A percentile compares a stretch with the other conserved stretches of the same genome.
Conservation (phyloP, 2,113 vertebrate species). For the Hyla sarda region DNA sequence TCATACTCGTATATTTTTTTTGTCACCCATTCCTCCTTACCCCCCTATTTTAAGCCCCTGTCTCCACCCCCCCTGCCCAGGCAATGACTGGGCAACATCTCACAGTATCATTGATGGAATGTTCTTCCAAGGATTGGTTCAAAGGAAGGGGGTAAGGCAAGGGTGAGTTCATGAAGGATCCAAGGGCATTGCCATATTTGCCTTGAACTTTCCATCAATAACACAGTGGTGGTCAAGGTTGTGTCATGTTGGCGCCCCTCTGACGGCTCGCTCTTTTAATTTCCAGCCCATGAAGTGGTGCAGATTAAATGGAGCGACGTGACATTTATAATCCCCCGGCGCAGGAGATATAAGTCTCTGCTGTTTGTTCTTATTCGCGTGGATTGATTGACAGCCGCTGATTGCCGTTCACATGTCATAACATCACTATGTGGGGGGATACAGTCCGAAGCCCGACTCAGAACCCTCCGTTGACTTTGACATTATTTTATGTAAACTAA, state of each 20-base stretch:
- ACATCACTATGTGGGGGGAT: conserved; percentile 13
- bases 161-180: neutral
- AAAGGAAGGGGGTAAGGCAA: neutral
- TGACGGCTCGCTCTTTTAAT: conserved; percentile 3
- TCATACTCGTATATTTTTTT: too few relatives aligned
- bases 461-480: neutral
- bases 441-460: neutral
- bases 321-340: conserved; percentile 46
- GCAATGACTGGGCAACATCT: neutral
- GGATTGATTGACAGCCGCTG: conserved; percentile 38
- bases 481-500: conserved; percentile 27
- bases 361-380: conserved; percentile 19
- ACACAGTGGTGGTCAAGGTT: neutral
- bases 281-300: neutral
- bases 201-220: neutral
- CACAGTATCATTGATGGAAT: neutral
- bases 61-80: neutral
- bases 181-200: neutral
- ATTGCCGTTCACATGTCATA: conserved; percentile 38
- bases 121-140: neutral
- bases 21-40: too few relatives aligned
- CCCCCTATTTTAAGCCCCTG: neutral
- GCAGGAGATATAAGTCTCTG: neutral
- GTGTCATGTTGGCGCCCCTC: neutral
- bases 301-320: conserved; percentile 22